Conservation (phyloP, 2,113 vertebrate genomes). For the Delphinapterus leucas region DNA sequence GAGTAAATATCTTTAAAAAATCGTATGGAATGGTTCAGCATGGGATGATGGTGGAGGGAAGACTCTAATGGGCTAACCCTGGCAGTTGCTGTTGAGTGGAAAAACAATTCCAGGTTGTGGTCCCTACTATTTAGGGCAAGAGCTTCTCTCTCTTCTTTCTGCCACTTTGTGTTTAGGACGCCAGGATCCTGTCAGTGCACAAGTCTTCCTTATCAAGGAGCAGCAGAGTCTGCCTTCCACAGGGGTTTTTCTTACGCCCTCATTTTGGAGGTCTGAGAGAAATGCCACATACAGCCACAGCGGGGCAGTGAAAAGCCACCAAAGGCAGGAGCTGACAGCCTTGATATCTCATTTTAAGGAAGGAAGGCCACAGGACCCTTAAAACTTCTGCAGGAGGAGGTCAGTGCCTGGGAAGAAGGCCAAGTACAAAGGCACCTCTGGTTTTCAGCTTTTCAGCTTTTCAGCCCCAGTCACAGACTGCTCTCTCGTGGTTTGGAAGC, state of each 20-base stretch:
- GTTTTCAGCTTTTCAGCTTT: not conserved
- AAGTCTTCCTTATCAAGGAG: not conserved
- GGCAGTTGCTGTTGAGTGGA: not conserved
- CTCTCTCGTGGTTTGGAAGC: rapidly evolving
- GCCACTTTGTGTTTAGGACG: not conserved
- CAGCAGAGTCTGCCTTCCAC: not conserved
- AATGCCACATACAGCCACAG: not conserved
- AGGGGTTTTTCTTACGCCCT: not conserved
- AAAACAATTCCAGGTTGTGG: not conserved
- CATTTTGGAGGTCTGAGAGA: not conserved
- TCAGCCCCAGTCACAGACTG: not conserved
- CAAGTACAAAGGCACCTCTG: not conserved
- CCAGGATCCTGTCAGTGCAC: not conserved
- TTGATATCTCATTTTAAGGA: rapidly evolving
- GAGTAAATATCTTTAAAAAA: not conserved
- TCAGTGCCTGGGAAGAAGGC: not conserved
- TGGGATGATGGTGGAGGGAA: not conserved
- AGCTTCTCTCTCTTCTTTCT: not conserved
- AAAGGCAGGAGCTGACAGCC: not conserved
- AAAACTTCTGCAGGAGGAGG: no score
- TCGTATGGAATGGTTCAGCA: rapidly evolving
- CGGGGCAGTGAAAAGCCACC: not conserved
- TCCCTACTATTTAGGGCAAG: not conserved
- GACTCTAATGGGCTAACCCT: not conserved
- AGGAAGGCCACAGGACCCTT: not conserved